Evolutionary conservation across 2,888 invertebrate species (phyloP), one percentile per base, ranked within the genome.

Genomic region (Congeria kusceri): DNA sequence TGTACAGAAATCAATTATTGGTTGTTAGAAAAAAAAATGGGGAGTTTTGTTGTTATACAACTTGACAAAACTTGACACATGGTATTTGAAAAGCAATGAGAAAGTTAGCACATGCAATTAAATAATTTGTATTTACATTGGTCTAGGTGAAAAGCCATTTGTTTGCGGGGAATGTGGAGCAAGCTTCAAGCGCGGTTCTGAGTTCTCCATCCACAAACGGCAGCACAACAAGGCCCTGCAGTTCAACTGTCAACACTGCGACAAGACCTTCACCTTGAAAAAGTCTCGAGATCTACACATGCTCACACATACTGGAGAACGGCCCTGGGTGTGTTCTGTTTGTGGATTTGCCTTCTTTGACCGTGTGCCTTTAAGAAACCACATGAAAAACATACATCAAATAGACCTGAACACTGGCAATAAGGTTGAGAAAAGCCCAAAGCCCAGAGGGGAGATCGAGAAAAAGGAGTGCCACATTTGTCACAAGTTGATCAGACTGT

Each of bases 131-230:
- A 39, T 5, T 13, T 11, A 39, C 39, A 1, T 11, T 39, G 39
- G 1, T 39, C 15, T 53, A 53, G 53, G 53, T 23, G 53, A 53
- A 53, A 53, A 53, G 53, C 53, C 53, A 15, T 53, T 53, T 25
- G 23, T 23, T 9, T 53, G 53, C n/a, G 25, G 25, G 18, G 53
- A 53, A 9, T 53, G 53, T 53, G 53, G 25, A 9, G 53, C 53
- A 2, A 23, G 23, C 23, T 53, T 53, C 53, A 53, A 25, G 20
- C 20, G 53, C 7, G 5, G 23, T 23, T 23, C 53, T n/a, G 53
- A 53, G 53, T 53, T 53, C 53, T 53, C 53, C 53, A 53, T 53
- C 25, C 53, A 53, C 53, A 53, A 53, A 20, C 53, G 53, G 9
- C 20, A 53, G n/a, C 53, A 53, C 11, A 53, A 53, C 25, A 25